Evolutionary conservation across 2,797 vertebrate genomes (phyloP).

Genomic region (Phylloscopus collybita): DNA sequence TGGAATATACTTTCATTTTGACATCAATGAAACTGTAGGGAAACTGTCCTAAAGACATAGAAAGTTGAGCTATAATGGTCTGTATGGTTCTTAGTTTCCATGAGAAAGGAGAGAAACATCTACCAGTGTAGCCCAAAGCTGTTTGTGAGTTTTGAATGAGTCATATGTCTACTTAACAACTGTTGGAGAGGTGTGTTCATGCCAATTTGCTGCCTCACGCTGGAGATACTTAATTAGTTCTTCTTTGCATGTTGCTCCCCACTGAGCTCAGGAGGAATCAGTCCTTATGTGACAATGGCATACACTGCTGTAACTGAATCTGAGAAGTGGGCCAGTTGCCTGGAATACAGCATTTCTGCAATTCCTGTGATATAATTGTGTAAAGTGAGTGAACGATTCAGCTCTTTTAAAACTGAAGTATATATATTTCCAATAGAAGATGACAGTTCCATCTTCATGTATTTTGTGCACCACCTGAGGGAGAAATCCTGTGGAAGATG

Average conservation of each 20-base stretch:
- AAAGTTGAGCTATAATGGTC: not conserved
- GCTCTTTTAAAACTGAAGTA: not conserved
- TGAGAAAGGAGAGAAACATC: not conserved
- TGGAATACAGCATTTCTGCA: not conserved
- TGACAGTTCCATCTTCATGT: not conserved
- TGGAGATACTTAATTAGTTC: not conserved
- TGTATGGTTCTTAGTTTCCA: not conserved
- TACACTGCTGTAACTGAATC: not conserved
- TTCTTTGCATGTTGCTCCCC: not conserved
- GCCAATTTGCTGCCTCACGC: not conserved
- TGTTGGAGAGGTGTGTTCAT: not conserved
- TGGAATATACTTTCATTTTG: not conserved
- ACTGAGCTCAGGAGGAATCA: not conserved
- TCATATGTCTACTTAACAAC: not conserved
- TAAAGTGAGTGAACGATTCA: not conserved
- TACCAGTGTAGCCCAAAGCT: not conserved
- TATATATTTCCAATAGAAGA: not conserved
- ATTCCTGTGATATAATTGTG: not conserved
- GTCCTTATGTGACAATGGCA: not conserved
- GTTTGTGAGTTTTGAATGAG: not conserved
- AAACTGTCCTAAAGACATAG: not conserved
- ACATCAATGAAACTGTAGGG: not conserved
- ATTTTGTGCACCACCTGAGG: not conserved
- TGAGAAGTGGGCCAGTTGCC: not conserved
- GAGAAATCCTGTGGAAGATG: not conserved